Base-by-base conservation (phyloP, 2,113 vertebrate species). In the Urocynchramus pylzowi region DNA sequence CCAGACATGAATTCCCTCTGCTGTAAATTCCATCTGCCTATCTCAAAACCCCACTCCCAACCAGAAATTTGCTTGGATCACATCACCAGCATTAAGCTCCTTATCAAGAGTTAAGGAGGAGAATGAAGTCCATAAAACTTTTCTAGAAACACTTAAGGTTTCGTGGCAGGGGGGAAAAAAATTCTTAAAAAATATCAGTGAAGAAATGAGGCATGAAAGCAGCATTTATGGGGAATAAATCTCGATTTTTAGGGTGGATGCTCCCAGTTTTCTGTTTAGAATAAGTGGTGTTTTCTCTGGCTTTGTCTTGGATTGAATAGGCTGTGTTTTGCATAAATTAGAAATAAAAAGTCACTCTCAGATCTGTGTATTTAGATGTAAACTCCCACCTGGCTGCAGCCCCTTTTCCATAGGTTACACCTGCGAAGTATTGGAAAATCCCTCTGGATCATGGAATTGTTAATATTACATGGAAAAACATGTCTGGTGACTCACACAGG, bases 401-500 rank as follows among this genome's bases (percentile, higher is more conserved):
- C 22, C 24, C 37, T 15, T 50, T 50, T 50, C 37, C 7, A 4
- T 23, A 23, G 37, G 12, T 41, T 42, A 3, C 27, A 65, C 31
- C 35, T 19, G 11, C 2, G 4, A 27, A 15, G 9, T 31, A 8
- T 16, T 42, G 37, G 28, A 13, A 56, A 42, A 39, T 28, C 47
- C 13, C n/a, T 71, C 49, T 61, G 57, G 23, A 11, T n/a, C 21
- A 13, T 1, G 3, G 28, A 4, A 16, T 16, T n/a, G 5, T 71
- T 53, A 39, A 6, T 63, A 7, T 35, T 17, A 3, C 16, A 24
- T 5, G 30, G 41, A 13, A 71, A 49, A 28, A 4, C 0, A 0
- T 3, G 1, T 53, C 69, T 56, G 47, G 7, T 41, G 35, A 26
- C n/a, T 67, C 27, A 20, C 8, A 3, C 14, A 12, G 42, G 33